Percentiles rank a stretch among this genome's conserved stretches.
These are phyloP conservation scores for Sebastes ruberrimus DNA, from an alignment of 2,797 vertebrate species.

Conservation along the genomic window DNA sequence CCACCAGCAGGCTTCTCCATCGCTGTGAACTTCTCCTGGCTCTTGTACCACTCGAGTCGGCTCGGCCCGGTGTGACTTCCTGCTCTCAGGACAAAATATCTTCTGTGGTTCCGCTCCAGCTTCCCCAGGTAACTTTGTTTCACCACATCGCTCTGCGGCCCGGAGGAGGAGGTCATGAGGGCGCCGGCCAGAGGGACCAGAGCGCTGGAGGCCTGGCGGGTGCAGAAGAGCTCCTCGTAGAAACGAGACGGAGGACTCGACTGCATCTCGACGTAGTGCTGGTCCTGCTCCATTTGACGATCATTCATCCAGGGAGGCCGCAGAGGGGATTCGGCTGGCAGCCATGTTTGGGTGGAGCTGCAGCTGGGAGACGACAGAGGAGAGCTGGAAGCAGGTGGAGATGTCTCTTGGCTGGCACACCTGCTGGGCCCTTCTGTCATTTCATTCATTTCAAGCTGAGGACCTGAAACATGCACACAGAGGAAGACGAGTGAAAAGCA, in stretches of 20 bases:
- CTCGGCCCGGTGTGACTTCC: conserved; percentile 69
- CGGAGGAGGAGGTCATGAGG: not conserved
- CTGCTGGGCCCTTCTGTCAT: not conserved
- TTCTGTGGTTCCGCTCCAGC: conserved; percentile 41
- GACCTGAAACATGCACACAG: conserved; percentile 19
- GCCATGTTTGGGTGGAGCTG: conserved; percentile 14
- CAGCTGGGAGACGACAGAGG: not conserved
- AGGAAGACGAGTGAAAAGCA: not conserved
- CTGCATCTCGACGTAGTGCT: not conserved
- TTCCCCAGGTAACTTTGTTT: conserved; percentile 70
- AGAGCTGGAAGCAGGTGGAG: not conserved
- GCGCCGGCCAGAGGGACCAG: conserved; percentile 32
- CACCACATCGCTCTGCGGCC: conserved; percentile 49
- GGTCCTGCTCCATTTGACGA: not conserved
- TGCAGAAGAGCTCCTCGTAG: conserved; percentile 61
- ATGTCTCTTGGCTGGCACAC: not conserved
- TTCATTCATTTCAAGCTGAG: conserved; percentile 13
- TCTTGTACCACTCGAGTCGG: conserved; percentile 76
- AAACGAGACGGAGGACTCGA: not conserved
- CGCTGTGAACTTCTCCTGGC: conserved; percentile 53
- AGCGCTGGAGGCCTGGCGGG: not conserved
- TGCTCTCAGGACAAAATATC: conserved; percentile 71
- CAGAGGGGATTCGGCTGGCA: not conserved
- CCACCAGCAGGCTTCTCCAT: conserved; percentile 51
- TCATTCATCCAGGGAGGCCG: not conserved